These are phyloP conservation scores for Dendrolimus pini DNA, from an alignment of 2,888 invertebrate species.

Conservation along the genomic window DNA sequence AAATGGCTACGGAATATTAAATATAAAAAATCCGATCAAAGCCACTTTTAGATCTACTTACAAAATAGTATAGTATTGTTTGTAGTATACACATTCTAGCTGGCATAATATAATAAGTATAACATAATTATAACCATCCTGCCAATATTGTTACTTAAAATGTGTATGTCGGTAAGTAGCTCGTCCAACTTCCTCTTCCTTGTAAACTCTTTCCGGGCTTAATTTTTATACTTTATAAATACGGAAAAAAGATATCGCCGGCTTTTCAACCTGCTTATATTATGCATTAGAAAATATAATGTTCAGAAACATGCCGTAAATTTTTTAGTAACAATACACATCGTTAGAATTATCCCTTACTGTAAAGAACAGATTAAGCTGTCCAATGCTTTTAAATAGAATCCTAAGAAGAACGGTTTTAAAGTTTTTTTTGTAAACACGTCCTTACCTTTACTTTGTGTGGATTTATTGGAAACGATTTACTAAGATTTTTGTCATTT, in stretches of 20 bases:
- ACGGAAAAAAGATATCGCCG: conserved; percentile 2
- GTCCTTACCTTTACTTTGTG: not conserved
- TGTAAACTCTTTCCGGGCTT: not conserved
- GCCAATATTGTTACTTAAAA: no score
- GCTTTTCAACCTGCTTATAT: conserved; percentile 9
- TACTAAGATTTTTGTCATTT: not conserved
- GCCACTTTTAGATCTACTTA: no score
- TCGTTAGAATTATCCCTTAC: conserved; percentile 21
- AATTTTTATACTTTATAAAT: not conserved
- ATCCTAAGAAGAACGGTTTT: conserved; percentile 7
- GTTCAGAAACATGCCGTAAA: conserved; percentile 30
- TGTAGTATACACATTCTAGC: no score
- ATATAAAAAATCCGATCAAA: no score
- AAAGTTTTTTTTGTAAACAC: not conserved
- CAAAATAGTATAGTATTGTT: no score
- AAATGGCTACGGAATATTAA: no score
- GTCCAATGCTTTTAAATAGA: conserved; percentile 10
- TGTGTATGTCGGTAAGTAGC: no score
- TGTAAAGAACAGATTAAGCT: conserved; percentile 37
- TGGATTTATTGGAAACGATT: not conserved
- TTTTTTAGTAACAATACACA: conserved; percentile 24
- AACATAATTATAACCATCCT: no score
- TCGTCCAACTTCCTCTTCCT: no score
- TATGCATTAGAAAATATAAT: conserved; percentile 11
- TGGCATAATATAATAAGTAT: no score